Evolutionary conservation across 2,888 invertebrate genomes (phyloP), one percentile per base, ranked within the genome.

Genomic region (Lymantria monacha): DNA sequence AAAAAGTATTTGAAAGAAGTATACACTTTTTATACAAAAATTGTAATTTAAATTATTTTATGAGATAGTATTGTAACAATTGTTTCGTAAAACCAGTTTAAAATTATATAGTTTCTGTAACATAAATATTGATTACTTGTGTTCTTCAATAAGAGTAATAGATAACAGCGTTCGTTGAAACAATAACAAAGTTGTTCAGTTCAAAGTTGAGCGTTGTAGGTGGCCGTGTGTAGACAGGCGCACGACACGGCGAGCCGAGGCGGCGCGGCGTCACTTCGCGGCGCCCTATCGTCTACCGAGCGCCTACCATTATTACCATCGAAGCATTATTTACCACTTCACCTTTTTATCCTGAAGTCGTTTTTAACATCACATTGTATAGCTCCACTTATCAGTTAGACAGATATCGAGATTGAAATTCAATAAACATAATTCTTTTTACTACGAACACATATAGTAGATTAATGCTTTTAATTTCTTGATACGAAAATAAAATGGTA

Each of bases 251-350:
- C 55, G 78, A 84, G 73, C 60, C 55, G 78, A 84, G 87, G 82
- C 84, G 69, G 82, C 79, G 72, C 82, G 85, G 83, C 85, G 87
- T 72, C 84, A 65, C 67, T 55, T 66, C 71, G 62, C 81, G 90
- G 90, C 90, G 90, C 89, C 90, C 88, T 85, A 67, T 72, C 81
- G 90, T 89, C 89, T 89, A 77, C 87, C 82, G 68, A 51, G 79
- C 76, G 79, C 80, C 82, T 83, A 79, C 80, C 81, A 83, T 80
- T 82, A 79, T 78, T 81, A 69, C 76, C 81, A 78, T 78, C 81
- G 74, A 75, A 80, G 74, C 73, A 61, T 63, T 66, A 64, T 66
- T 65, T 68, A 61, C 63, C 61, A 61, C 58, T 60, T 61, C 42
- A 61, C 55, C 59, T 63, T 67, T 66, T 67, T 61, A 61, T 62